These are phyloP conservation scores for Mya arenaria DNA, from an alignment of 1,140 invertebrate species.

Conservation along the genomic window DNA sequence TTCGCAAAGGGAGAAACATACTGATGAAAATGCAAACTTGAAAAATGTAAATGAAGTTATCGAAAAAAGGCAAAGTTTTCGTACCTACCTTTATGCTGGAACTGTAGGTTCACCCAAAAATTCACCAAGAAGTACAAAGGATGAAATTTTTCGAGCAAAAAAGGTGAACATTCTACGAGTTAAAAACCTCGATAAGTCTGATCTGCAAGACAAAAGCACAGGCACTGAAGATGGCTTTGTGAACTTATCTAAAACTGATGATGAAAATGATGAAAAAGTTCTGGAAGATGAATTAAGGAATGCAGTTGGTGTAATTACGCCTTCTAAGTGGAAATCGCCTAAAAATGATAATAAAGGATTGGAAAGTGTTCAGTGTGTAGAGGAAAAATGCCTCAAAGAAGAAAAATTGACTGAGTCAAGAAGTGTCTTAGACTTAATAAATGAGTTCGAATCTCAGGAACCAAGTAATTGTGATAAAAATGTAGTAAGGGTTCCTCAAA, in stretches of 20 bases:
- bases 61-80: constrained; percentile 4
- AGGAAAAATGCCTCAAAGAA: neutral
- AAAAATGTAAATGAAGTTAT: neutral
- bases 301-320: neutral
- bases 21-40: neutral
- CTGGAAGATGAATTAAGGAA: neutral
- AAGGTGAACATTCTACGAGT: constrained; percentile 39
- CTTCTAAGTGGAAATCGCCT: neutral
- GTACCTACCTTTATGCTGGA: constrained; percentile 46
- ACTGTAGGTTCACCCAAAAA: constrained; percentile 33
- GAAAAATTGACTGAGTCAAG: neutral
- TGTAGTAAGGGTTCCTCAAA: neutral
- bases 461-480: neutral
- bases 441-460: neutral
- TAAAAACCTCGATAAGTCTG: constrained; percentile 34
- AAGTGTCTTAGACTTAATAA: neutral
- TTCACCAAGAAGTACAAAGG: constrained; percentile 3
- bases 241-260: neutral
- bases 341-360: neutral
- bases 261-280: neutral
- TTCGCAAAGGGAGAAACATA: too few species aligned
- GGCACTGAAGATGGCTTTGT: constrained; percentile 20
- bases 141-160: constrained; percentile 10
- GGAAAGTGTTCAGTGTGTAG: too few species aligned
- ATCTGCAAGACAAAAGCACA: constrained; percentile 31